Evolutionary conservation across 2,888 invertebrate genomes (phyloP).

Genomic region (Cetonia aurata): DNA sequence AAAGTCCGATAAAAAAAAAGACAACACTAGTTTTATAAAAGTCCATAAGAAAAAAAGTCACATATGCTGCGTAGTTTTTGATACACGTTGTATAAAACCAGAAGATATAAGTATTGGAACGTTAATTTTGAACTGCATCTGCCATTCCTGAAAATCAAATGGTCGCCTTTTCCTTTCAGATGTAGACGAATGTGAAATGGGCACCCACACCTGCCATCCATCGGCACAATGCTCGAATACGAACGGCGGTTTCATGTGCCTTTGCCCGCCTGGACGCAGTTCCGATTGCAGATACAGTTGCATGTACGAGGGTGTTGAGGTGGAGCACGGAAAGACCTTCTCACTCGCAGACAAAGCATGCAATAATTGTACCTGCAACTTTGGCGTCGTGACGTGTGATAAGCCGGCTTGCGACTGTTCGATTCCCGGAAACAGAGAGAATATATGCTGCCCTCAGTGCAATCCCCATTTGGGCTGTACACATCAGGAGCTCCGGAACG

Average conservation of each 20-base stretch:
- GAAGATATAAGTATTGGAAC: too few relatives aligned
- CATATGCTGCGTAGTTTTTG: too few relatives aligned
- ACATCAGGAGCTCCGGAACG: conserved; percentile 84
- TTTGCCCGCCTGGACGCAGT: conserved; percentile 71
- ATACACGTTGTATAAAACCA: too few relatives aligned
- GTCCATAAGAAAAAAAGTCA: too few relatives aligned
- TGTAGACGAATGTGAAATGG: conserved; percentile 85
- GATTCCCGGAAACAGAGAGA: conserved; percentile 66
- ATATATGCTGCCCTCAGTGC: conserved; percentile 86
- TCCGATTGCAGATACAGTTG: conserved; percentile 80
- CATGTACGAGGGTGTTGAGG: conserved; percentile 76
- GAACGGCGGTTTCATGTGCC: conserved; percentile 84
- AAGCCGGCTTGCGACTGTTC: conserved; percentile 80
- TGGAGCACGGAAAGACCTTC: conserved; percentile 72
- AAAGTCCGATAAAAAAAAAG: too few relatives aligned
- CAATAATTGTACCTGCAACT: conserved; percentile 68
- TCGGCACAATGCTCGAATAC: conserved; percentile 84
- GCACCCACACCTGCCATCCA: conserved; percentile 83
- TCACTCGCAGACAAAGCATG: conserved; percentile 66
- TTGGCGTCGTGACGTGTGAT: conserved; percentile 77
- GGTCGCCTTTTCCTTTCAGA: conserved; percentile 68
- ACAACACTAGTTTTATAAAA: too few relatives aligned
- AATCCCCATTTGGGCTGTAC: conserved; percentile 79
- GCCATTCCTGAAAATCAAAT: background rate
- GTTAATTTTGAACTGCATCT: background rate